Percentiles rank a stretch among this genome's conserved stretches.
phyloP scores from a whole-genome alignment of 2,888 invertebrate genomes.

The Eupithecia abbreviata region DNA sequence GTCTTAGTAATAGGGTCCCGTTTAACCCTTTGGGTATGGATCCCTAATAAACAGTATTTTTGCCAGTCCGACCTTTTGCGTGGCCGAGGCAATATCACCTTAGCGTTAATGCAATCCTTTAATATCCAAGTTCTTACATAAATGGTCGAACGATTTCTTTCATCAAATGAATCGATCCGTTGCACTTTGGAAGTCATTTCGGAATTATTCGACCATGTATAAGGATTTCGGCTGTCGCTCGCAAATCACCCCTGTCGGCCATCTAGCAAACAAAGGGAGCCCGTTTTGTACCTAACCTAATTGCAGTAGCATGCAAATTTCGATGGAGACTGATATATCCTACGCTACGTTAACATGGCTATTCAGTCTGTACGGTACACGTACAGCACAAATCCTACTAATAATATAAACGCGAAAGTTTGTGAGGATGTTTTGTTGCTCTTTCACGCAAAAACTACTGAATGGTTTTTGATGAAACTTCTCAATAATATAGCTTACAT shows the following conservation, averaged over 20 bases:
- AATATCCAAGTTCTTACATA: not conserved
- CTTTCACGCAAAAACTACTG: no score
- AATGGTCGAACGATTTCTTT: not conserved
- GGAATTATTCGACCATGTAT: constrained; percentile 6
- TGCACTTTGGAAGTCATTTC: not conserved
- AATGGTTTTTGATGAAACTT: no score
- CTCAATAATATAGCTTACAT: no score
- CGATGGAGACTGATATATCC: not conserved
- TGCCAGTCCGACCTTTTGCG: not conserved
- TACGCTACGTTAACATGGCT: not conserved
- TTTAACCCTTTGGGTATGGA: no score
- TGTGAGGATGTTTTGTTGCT: no score
- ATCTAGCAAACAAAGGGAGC: constrained; percentile 11
- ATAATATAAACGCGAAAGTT: no score
- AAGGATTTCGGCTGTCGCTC: not conserved
- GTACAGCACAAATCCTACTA: no score
- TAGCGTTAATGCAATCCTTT: not conserved
- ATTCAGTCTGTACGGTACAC: not conserved
- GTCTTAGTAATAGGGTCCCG: no score
- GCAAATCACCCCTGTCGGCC: constrained; percentile 11
- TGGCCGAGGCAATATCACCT: not conserved
- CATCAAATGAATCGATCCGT: not conserved
- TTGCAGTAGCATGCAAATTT: constrained; percentile 12
- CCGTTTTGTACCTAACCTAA: constrained; percentile 9
- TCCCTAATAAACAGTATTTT: not conserved